Conservation (phyloP, 2,797 vertebrate genomes). For the Gymnodraco acuticeps region DNA sequence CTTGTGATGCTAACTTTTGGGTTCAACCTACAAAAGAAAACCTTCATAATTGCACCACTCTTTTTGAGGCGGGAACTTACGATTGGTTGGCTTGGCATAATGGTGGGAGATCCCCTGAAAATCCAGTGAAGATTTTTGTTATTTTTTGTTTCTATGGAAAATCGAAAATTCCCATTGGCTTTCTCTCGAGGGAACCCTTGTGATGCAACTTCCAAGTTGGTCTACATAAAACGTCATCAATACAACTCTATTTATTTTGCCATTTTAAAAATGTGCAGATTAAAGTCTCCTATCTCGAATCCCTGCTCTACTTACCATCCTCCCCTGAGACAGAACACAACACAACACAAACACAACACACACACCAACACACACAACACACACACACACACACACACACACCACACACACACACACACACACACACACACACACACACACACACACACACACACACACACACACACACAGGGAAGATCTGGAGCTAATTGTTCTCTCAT, state of each 20-base stretch:
- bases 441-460: slow-evolving; percentile 30
- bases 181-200: too few relatives aligned
- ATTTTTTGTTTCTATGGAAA: too few relatives aligned
- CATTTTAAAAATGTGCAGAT: slow-evolving; percentile 59
- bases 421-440: slow-evolving; percentile 33
- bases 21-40: too few relatives aligned
- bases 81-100: too few relatives aligned
- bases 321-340: slow-evolving; percentile 24
- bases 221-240: too few relatives aligned
- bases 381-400: slow-evolving; percentile 22
- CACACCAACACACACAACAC: slow-evolving; percentile 32
- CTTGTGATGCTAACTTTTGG: too few relatives aligned
- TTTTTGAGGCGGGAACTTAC: too few relatives aligned
- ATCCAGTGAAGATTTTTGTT: too few relatives aligned
- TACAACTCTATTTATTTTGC: slow-evolving; percentile 32
- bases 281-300: slow-evolving; percentile 50
- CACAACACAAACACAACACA: slow-evolving; percentile 12
- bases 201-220: too few relatives aligned
- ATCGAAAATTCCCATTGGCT: too few relatives aligned
- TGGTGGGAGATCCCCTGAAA: too few relatives aligned
- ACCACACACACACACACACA: slow-evolving; percentile 19
- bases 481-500: slow-evolving; percentile 62
- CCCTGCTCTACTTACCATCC: slow-evolving; percentile 6
- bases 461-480: slow-evolving; percentile 40
- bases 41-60: too few relatives aligned